Evolutionary conservation across 1,140 invertebrate genomes (phyloP).

Genomic region (Euura saliciscinereae): DNA sequence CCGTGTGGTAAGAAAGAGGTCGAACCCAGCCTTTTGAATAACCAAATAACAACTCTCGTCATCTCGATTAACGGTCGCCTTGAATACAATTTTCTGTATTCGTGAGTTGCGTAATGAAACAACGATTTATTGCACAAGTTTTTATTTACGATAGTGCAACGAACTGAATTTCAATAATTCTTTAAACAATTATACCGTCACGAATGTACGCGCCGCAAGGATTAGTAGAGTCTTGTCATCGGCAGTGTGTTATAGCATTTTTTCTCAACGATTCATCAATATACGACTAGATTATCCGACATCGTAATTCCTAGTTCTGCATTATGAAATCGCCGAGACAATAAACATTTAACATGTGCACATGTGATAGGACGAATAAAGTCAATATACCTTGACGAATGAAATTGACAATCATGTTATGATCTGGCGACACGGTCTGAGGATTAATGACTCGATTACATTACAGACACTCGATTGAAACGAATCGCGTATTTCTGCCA

Average conservation of each 20-base stretch:
- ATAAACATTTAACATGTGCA: conserved; percentile 3
- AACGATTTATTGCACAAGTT: neutral
- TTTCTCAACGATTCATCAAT: too few species aligned
- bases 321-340: neutral
- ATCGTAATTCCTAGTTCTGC: neutral
- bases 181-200: too few species aligned
- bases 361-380: neutral
- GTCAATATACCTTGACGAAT: neutral
- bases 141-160: neutral
- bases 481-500: too few species aligned
- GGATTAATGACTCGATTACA: conserved; percentile 2
- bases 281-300: neutral
- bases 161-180: neutral
- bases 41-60: neutral
- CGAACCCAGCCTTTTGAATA: neutral
- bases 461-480: neutral
- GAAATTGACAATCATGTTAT: neutral
- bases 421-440: neutral
- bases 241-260: too few species aligned
- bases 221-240: too few species aligned
- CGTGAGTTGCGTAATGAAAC: neutral
- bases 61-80: conserved; percentile 6
- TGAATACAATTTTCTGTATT: neutral
- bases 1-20: neutral
- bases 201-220: too few species aligned